phyloP scores from a whole-genome alignment of 1,140 invertebrate genomes.

The Globodera rostochiensis region DNA sequence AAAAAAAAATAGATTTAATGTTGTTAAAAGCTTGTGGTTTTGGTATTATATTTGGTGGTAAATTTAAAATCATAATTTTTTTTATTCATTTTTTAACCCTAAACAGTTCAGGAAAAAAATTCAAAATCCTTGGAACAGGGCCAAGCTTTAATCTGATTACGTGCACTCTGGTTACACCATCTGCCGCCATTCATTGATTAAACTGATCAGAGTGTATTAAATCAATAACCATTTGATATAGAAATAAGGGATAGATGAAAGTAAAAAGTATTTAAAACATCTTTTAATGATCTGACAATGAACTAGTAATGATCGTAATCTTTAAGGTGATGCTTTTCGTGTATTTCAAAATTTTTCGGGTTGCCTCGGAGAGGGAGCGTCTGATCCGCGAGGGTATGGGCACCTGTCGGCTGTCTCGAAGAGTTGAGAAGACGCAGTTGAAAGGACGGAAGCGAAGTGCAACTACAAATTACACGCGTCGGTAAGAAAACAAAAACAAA shows the following conservation, averaged over 20 bases:
- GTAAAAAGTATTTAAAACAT: no score
- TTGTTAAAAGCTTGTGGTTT: conserved; percentile 12
- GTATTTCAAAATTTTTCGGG: conserved; percentile 66
- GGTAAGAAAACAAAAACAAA: conserved; percentile 7
- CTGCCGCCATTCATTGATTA: no score
- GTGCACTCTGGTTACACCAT: no score
- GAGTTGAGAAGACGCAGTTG: conserved; percentile 58
- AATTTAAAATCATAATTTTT: conserved; percentile 13
- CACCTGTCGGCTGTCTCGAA: conserved; percentile 55
- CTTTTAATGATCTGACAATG: no score
- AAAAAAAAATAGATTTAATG: conserved; percentile 4
- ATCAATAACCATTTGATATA: no score
- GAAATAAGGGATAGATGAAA: no score
- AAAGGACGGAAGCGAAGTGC: conserved; percentile 46
- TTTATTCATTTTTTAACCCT: no score
- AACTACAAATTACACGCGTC: conserved; percentile 35
- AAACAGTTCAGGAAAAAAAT: no score
- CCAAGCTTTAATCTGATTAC: no score
- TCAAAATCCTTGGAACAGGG: no score
- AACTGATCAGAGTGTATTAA: no score
- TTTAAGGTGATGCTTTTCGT: conserved; percentile 63
- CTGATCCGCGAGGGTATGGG: conserved; percentile 62
- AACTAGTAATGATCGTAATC: no score
- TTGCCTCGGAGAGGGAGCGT: conserved; percentile 62
- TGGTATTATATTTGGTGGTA: not conserved